phyloP scores from a whole-genome alignment of 92 coral and sea anemone species.

The Parazoanthus swiftii region DNA sequence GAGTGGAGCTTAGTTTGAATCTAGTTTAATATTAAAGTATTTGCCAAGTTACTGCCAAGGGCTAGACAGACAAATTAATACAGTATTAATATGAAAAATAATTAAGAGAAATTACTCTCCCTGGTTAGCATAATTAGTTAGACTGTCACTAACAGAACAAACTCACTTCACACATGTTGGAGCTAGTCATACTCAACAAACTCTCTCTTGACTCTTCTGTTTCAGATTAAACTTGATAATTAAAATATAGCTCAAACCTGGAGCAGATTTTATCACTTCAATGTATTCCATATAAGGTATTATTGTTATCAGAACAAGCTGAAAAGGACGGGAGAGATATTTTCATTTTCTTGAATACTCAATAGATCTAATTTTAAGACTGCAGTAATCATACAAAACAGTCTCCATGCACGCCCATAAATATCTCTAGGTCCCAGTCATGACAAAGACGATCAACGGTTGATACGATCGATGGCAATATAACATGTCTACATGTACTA shows the following conservation, averaged over 20 bases:
- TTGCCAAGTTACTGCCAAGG: too few species aligned
- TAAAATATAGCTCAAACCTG: not conserved
- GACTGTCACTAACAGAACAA: not conserved
- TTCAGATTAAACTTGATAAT: too few species aligned
- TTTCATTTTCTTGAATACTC: not conserved
- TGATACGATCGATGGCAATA: not conserved
- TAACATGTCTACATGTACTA: not conserved
- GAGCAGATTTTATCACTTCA: not conserved
- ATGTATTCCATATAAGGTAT: constrained; percentile 23
- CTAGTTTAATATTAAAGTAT: too few species aligned
- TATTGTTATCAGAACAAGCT: not conserved
- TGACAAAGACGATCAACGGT: not conserved
- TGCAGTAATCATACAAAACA: not conserved
- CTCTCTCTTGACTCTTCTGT: not conserved
- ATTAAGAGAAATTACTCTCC: too few species aligned
- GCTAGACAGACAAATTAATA: too few species aligned
- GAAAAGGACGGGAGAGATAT: not conserved
- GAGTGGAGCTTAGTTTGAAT: too few species aligned
- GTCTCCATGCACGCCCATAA: not conserved
- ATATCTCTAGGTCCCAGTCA: not conserved
- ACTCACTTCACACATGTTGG: not conserved
- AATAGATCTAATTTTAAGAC: not conserved
- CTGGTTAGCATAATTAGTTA: not conserved
- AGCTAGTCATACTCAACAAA: not conserved
- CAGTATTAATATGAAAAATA: too few species aligned